Percentiles rank a stretch among this genome's conserved stretches.
Conservation (phyloP, 2,888 invertebrate species). For the Chaetoderma sp. region DNA sequence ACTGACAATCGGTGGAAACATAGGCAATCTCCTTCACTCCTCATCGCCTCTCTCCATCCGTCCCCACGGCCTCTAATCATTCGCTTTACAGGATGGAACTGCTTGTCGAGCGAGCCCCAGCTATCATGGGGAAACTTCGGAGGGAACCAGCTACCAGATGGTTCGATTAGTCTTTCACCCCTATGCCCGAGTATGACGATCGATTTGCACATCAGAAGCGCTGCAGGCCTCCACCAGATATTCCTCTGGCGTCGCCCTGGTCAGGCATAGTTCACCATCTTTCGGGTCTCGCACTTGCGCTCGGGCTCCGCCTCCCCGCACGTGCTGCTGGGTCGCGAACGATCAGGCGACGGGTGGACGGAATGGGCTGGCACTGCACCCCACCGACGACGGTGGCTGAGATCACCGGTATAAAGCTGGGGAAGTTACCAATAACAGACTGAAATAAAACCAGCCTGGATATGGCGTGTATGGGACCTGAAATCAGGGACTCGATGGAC, state of each 20-base stretch:
- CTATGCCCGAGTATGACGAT: conserved; percentile 82
- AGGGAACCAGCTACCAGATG: conserved; percentile 83
- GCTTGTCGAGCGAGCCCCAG: conserved; percentile 72
- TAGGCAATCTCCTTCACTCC: no score
- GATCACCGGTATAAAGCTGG: no score
- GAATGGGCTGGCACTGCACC: no score
- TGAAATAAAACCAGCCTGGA: no score
- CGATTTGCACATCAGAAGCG: conserved; percentile 85
- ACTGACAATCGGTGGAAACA: no score
- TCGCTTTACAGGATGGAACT: conserved; percentile 81
- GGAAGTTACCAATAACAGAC: no score
- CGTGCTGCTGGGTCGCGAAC: no score
- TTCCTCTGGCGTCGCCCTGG: conserved; percentile 79
- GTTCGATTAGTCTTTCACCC: conserved; percentile 79
- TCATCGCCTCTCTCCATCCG: conserved; percentile 80
- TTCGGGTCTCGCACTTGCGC: conserved; percentile 80
- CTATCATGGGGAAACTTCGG: conserved; percentile 83
- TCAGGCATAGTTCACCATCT: conserved; percentile 82
- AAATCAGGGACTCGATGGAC: no score
- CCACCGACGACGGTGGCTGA: no score
- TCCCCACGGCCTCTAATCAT: conserved; percentile 80
- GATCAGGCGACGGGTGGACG: no score
- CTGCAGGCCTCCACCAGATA: conserved; percentile 80
- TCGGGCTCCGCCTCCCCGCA: conserved; percentile 74
- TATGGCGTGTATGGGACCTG: no score